Conservation (phyloP, 2,113 vertebrate genomes). For the Pseudorasbora parva region DNA sequence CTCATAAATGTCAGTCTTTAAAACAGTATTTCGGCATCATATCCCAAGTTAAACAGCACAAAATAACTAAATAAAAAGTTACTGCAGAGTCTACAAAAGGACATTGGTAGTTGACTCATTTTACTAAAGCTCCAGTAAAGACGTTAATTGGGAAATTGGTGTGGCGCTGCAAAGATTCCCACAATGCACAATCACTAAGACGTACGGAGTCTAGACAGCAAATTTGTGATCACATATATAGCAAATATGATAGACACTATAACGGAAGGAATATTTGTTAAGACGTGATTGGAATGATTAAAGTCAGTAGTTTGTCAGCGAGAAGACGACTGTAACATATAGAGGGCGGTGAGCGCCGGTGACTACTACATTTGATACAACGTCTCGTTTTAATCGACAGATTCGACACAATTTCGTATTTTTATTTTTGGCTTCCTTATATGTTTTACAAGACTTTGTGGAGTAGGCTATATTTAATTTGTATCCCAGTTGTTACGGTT, state of each 20-base stretch:
- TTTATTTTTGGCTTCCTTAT: background rate
- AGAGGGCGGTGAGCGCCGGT: background rate
- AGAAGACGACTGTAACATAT: too few species aligned
- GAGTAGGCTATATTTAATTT: background rate
- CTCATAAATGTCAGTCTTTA: too few species aligned
- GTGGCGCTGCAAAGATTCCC: constrained; percentile 3
- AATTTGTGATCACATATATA: background rate
- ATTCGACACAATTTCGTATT: background rate
- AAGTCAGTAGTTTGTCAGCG: background rate
- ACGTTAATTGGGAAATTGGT: background rate
- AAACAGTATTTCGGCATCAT: background rate
- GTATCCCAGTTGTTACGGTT: background rate
- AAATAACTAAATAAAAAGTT: background rate
- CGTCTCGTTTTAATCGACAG: background rate
- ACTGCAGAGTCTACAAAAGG: background rate
- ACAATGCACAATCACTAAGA: background rate
- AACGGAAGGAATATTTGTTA: background rate
- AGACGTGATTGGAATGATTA: background rate
- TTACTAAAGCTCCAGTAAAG: background rate
- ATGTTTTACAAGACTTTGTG: background rate
- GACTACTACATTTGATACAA: background rate
- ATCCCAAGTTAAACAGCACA: background rate
- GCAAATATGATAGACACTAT: background rate
- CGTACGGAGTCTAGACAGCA: background rate
- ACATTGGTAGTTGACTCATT: background rate